Conservation (phyloP, 37 sponge, comb jelly and placozoan genomes). For the Beroe forskalii region DNA sequence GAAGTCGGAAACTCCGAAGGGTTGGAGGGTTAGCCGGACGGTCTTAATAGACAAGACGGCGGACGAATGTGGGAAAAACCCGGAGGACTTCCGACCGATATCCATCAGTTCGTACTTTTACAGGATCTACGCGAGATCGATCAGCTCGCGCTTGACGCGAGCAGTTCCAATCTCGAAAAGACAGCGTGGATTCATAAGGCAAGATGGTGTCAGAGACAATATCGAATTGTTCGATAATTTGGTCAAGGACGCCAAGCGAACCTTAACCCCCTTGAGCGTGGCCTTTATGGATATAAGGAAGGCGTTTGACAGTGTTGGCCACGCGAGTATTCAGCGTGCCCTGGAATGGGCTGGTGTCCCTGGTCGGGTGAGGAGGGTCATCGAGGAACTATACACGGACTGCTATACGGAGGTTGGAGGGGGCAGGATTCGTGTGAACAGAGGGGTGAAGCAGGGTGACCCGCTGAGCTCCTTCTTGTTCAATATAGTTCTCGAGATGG, state of each 20-base stretch:
- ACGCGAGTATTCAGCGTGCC: not conserved
- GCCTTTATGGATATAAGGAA: slow-evolving; percentile 3
- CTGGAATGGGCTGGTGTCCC: slow-evolving; percentile 28
- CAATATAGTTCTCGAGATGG: not conserved
- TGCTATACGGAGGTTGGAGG: not conserved
- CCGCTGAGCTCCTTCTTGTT: not conserved
- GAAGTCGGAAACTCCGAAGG: not conserved
- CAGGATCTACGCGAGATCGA: not conserved
- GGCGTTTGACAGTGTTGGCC: not conserved
- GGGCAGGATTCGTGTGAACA: not conserved
- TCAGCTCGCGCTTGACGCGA: not conserved
- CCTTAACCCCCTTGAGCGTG: not conserved
- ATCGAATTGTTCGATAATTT: not conserved
- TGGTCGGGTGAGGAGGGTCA: not conserved
- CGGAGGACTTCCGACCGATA: not conserved
- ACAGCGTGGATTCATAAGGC: not conserved
- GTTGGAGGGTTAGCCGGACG: not conserved
- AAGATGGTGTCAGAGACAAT: slow-evolving; percentile 2
- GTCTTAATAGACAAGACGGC: not conserved
- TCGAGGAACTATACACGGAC: not conserved
- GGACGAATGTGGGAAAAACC: not conserved
- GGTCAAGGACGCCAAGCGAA: not conserved
- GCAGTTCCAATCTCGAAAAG: not conserved
- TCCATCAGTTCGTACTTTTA: slow-evolving; percentile 8
- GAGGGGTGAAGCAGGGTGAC: slow-evolving; percentile 35